These are phyloP conservation scores for Scolopax mira DNA, from an alignment of 2,113 vertebrate species.

Conservation along the genomic window DNA sequence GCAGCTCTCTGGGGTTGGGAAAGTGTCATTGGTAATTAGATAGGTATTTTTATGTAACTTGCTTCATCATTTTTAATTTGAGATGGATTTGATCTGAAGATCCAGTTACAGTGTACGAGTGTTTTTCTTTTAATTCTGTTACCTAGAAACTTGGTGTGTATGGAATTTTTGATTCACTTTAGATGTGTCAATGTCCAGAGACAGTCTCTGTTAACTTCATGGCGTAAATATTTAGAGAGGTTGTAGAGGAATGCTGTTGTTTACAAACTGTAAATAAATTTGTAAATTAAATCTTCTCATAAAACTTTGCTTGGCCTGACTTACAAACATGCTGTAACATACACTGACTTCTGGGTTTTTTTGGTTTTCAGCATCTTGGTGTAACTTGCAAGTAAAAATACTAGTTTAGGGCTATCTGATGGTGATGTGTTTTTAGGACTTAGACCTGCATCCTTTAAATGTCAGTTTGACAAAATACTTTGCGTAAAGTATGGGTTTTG, in stretches of 20 bases:
- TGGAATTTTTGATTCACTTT: background rate
- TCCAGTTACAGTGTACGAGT: background rate
- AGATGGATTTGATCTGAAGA: background rate
- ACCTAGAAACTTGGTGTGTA: background rate
- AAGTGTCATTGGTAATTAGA: background rate
- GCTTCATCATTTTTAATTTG: background rate
- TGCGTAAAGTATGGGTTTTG: background rate
- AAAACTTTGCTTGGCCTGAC: background rate
- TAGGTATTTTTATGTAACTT: background rate
- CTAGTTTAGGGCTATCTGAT: background rate
- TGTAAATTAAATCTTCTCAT: background rate
- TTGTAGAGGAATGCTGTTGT: background rate
- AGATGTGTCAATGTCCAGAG: background rate
- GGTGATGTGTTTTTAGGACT: background rate
- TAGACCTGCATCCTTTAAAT: background rate
- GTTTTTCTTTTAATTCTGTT: background rate
- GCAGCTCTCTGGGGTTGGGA: background rate
- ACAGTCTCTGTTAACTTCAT: too few species aligned
- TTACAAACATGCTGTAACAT: background rate
- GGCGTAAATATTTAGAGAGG: background rate
- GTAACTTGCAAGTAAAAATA: background rate
- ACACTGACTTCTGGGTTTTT: background rate
- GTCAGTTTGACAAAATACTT: background rate
- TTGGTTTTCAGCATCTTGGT: background rate
- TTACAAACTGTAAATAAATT: constrained; percentile 31